Conservation (phyloP, 2,888 invertebrate species). For the Helleia helle region DNA sequence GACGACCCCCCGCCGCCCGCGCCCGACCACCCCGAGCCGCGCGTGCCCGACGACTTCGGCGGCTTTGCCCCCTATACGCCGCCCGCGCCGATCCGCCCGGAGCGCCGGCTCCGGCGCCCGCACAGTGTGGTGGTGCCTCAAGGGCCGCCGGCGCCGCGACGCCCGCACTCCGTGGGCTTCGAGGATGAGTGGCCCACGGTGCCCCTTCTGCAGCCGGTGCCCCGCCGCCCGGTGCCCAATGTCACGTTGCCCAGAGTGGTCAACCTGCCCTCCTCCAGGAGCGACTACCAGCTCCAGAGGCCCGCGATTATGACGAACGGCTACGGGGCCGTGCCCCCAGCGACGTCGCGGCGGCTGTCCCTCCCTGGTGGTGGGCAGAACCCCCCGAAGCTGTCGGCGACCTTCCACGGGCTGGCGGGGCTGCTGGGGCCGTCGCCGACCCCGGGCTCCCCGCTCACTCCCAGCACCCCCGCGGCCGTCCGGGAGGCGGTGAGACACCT, state of each 20-base stretch:
- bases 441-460: slow-evolving; percentile 58
- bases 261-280: slow-evolving; percentile 75
- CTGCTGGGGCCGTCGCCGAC: slow-evolving; percentile 40
- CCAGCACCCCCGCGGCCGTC: slow-evolving; percentile 76
- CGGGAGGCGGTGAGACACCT: slow-evolving; percentile 81
- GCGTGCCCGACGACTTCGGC: slow-evolving; percentile 60
- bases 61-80: slow-evolving; percentile 74
- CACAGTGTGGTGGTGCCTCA: slow-evolving; percentile 70
- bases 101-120: slow-evolving; percentile 57
- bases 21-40: slow-evolving; percentile 66
- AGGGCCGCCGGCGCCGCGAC: slow-evolving; percentile 42
- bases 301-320: slow-evolving; percentile 69
- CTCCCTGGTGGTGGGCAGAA: slow-evolving; percentile 66
- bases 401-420: slow-evolving; percentile 73
- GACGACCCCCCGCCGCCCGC: slow-evolving; percentile 69
- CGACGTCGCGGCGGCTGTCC: slow-evolving; percentile 67
- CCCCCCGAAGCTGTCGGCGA: slow-evolving; percentile 75
- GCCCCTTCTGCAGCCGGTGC: slow-evolving; percentile 70
- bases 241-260: slow-evolving; percentile 62
- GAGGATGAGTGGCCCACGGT: slow-evolving; percentile 60
- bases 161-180: slow-evolving; percentile 78
- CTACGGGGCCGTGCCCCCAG: slow-evolving; percentile 64
- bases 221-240: slow-evolving; percentile 62
- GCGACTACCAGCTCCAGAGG: slow-evolving; percentile 76
- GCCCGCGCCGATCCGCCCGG: slow-evolving; percentile 50